Conservation (phyloP, 1,140 invertebrate species). For the Metaphire vulgaris region DNA sequence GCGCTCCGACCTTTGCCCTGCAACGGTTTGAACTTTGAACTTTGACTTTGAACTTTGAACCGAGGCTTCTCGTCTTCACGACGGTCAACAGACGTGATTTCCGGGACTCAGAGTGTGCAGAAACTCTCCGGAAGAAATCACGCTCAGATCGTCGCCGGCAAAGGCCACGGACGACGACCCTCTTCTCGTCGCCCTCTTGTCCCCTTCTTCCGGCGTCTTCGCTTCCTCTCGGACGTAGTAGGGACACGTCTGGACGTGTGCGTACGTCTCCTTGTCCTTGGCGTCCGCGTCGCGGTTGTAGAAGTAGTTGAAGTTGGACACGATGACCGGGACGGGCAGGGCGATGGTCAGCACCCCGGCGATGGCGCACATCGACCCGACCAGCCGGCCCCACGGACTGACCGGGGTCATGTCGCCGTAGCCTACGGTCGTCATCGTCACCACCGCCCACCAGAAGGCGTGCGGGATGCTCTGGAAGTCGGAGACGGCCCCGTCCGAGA, state of each 20-base stretch:
- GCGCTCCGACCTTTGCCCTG: too few species aligned
- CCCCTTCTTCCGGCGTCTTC: not conserved
- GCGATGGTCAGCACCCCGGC: slow-evolving; percentile 62
- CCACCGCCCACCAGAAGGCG: slow-evolving; percentile 63
- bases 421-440: slow-evolving; percentile 96
- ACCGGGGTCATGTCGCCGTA: slow-evolving; percentile 96
- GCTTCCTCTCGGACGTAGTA: slow-evolving; percentile 28
- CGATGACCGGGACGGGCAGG: slow-evolving; percentile 12
- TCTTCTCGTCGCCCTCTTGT: not conserved
- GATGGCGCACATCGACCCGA: slow-evolving; percentile 96
- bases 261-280: slow-evolving; percentile 52
- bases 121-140: not conserved
- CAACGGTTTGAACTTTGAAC: too few species aligned
- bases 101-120: not conserved
- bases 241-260: slow-evolving; percentile 48
- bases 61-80: too few species aligned
- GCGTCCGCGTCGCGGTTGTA: slow-evolving; percentile 6
- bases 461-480: slow-evolving; percentile 93
- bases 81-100: not conserved
- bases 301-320: slow-evolving; percentile 21
- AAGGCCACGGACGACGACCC: not conserved
- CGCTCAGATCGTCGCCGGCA: not conserved
- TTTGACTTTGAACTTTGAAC: too few species aligned
- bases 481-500: slow-evolving; percentile 81
- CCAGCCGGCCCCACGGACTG: slow-evolving; percentile 97